Evolutionary conservation across 53 echinoderm and acorn worm species (phyloP), one percentile per base, ranked within the genome.

Genomic region (Patiria pectinifera): DNA sequence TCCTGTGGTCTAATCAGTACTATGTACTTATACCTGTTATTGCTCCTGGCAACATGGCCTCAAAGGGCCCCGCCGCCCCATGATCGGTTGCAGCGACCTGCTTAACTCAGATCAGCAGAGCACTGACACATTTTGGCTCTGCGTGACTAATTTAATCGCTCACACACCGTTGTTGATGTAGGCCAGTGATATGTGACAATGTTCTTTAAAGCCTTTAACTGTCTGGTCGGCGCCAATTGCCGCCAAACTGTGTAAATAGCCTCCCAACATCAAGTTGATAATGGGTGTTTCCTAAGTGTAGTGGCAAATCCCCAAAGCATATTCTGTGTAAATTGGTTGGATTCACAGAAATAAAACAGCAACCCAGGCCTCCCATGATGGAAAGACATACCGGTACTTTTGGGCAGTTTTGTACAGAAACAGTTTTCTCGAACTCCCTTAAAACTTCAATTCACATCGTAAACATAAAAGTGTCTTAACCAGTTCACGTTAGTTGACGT

Each of bases 41-140:
- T 76, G 87, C 87, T 87, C 76, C 15, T 76, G 87, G 87, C 87
- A 87, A 87, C 74, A 49, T 72, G 46, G 48, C 87, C 87, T 75
- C 87, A 87, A 87, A 87, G 87, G 87, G 48, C 48, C 75, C 76
- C 76, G 87, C 74, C 47, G 59, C 48, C 21, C 18, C 12, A 2
- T 1, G 46, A 19, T 21, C n/a, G 61, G 69, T 11, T 6, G 85
- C 85, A 46, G 45, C 48, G 18, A 18, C 25, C 85, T 47, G 71
- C 66, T 85, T 19, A 85, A 85, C 23, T 69, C 85, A 9, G 16
- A 85, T 19, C 45, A 19, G 45, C 16, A 80, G 46, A 11, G 35
- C 35, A 45, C 46, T 48, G 14, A 80, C 19, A 48, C 46, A 47
- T 18, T 35, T 47, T 80, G 80, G 43, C 48, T 48, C 13, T 11